phyloP scores from a whole-genome alignment of 2,797 vertebrate species.

The Anas flavirostris region DNA sequence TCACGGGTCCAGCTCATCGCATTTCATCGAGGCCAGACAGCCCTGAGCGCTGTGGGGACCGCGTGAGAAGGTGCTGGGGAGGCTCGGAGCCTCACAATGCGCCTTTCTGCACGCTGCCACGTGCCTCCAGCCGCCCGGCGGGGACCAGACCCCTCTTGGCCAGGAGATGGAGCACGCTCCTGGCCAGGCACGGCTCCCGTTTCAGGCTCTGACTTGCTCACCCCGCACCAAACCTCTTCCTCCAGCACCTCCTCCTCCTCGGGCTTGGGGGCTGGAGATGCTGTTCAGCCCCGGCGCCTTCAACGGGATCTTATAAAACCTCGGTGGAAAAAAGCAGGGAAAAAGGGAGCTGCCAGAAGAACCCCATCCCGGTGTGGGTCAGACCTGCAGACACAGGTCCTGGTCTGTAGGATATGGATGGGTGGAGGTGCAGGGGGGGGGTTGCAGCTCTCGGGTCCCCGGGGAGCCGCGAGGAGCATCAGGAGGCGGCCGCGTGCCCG shows the following conservation, averaged over 20 bases:
- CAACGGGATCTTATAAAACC: rapidly evolving
- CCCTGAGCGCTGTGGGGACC: neutral
- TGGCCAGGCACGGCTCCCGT: neutral
- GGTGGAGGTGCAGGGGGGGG: no score
- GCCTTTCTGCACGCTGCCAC: neutral
- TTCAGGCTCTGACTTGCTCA: neutral
- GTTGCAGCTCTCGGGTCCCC: no score
- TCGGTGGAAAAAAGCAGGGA: rapidly evolving
- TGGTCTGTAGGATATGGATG: no score
- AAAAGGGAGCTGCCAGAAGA: neutral
- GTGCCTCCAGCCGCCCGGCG: neutral
- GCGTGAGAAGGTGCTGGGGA: neutral
- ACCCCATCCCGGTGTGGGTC: no score
- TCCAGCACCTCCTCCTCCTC: neutral
- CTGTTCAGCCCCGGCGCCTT: neutral
- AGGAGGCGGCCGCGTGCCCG: no score
- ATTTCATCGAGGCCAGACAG: neutral
- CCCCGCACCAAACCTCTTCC: neutral
- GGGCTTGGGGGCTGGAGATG: neutral
- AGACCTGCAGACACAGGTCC: no score
- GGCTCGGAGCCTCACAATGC: neutral
- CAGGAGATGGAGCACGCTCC: neutral
- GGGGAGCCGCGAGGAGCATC: no score
- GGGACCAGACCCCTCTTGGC: neutral
- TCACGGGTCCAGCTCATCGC: conserved; percentile 21